Base-by-base conservation (phyloP, 2,113 vertebrate genomes). In the Jacana jacana region DNA sequence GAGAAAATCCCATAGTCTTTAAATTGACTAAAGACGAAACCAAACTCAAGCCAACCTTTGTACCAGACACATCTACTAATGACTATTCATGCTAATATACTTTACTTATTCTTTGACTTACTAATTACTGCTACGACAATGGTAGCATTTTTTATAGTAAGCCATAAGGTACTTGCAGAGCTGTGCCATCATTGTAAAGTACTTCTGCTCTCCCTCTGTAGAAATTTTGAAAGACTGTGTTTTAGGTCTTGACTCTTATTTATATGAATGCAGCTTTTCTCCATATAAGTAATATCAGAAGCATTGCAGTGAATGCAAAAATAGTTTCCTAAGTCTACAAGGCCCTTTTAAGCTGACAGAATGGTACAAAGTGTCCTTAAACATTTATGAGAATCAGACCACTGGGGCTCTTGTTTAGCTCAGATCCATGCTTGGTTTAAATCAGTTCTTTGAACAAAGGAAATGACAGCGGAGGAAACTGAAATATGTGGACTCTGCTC, bases 171-270 rank as follows among this genome's bases (percentile, higher is more conserved):
- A 96, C 91, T 94, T 93, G 76, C 42, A 72, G 84, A 89, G 48
- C 25, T 95, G 44, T 30, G 79, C 68, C 71, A 86, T 97, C 96
- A 63, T 35, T 52, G 70, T 79, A 86, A 60, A 78, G 48, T 84
- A 71, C 65, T 94, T 89, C 60, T 83, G 51, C 48, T 96, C 88
- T 81, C 40, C 88, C 88, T 95, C 68, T 83, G 16, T 23, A 73
- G 61, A 81, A 92, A 58, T 69, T 75, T 88, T 84, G 66, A 90
- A 89, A 93, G 61, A 51, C 55, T 69, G 57, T 11, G 19, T 79
- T 88, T 95, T 94, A 93, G 78, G 85, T 94, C 94, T 94, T 94
- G 76, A 88, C 93, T 93, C 79, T 93, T 95, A 91, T 89, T 97
- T 96, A 92, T 72, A 33, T 37, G 28, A 93, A 75, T 63, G 60